These are phyloP conservation scores for Trachurus trachurus DNA, from an alignment of 2,797 vertebrate genomes.

Conservation along the genomic window DNA sequence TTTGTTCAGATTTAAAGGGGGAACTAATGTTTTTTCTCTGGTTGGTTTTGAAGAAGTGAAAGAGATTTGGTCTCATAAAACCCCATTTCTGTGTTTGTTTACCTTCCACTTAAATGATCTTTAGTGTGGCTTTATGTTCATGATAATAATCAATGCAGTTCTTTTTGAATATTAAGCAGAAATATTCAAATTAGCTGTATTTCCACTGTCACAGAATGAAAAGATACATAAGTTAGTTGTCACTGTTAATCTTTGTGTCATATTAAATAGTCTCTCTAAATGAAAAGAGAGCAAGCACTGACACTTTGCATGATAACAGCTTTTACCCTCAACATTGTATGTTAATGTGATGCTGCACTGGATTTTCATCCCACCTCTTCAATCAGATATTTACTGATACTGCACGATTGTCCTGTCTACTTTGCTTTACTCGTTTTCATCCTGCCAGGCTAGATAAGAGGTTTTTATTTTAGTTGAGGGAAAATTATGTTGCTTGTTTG, in stretches of 20 bases:
- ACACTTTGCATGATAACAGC: slow-evolving; percentile 21
- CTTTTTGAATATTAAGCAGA: neutral
- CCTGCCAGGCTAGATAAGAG: slow-evolving; percentile 24
- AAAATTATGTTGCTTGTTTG: slow-evolving; percentile 14
- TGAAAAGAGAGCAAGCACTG: slow-evolving; percentile 3
- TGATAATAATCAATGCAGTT: neutral
- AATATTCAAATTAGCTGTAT: neutral
- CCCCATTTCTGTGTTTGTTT: neutral
- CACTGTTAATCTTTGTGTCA: neutral
- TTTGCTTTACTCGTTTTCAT: slow-evolving; percentile 17
- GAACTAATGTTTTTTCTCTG: slow-evolving; percentile 3
- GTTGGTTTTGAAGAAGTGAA: neutral
- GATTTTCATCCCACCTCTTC: slow-evolving; percentile 13
- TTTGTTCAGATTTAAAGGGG: slow-evolving; percentile 17
- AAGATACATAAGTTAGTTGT: neutral
- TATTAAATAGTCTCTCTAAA: neutral
- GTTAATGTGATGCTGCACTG: slow-evolving; percentile 16
- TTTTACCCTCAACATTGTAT: neutral
- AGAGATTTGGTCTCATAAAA: neutral
- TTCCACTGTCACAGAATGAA: slow-evolving; percentile 1
- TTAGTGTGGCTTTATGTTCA: neutral
- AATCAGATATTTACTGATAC: slow-evolving; percentile 29
- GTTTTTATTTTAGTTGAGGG: slow-evolving; percentile 19
- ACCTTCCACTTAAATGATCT: neutral
- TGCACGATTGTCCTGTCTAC: slow-evolving; percentile 17